phyloP scores from a whole-genome alignment of 2,113 vertebrate species.

The Micronycteris hirsuta region DNA sequence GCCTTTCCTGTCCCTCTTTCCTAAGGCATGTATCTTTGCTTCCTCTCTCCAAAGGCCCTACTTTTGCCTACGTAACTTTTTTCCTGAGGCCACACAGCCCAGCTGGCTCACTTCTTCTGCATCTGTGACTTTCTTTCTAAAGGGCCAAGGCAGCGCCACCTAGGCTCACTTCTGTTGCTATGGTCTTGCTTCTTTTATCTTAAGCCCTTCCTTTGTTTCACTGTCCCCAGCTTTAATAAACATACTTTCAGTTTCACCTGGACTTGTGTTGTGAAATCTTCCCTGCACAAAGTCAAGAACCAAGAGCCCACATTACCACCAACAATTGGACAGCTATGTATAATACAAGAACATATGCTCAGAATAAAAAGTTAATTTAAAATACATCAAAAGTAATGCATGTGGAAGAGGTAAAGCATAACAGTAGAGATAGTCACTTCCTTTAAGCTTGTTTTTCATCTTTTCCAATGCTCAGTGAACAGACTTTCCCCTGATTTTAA shows the following conservation, averaged over 20 bases:
- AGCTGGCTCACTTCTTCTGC: neutral
- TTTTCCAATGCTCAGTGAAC: neutral
- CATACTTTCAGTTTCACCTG: neutral
- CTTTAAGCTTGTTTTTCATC: conserved; percentile 12
- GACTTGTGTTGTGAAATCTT: neutral
- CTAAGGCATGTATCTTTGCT: neutral
- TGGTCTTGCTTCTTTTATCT: neutral
- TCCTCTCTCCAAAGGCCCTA: neutral
- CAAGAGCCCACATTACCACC: neutral
- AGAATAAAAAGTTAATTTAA: conserved; percentile 46
- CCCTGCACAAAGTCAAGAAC: neutral
- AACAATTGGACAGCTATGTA: neutral
- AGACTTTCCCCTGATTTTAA: conserved; percentile 17
- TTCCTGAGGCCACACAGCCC: neutral
- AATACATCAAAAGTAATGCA: conserved; percentile 22
- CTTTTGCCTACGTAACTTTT: neutral
- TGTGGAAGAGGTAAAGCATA: neutral
- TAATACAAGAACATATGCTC: conserved; percentile 27
- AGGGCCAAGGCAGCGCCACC: neutral
- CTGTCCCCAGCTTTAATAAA: neutral
- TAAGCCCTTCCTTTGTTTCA: neutral
- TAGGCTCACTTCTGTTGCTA: neutral
- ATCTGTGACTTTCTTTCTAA: neutral
- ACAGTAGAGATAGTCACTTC: neutral
- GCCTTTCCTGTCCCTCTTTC: neutral